These are phyloP conservation scores for Phortica variegata DNA, from an alignment of 1,140 invertebrate genomes.

Conservation along the genomic window DNA sequence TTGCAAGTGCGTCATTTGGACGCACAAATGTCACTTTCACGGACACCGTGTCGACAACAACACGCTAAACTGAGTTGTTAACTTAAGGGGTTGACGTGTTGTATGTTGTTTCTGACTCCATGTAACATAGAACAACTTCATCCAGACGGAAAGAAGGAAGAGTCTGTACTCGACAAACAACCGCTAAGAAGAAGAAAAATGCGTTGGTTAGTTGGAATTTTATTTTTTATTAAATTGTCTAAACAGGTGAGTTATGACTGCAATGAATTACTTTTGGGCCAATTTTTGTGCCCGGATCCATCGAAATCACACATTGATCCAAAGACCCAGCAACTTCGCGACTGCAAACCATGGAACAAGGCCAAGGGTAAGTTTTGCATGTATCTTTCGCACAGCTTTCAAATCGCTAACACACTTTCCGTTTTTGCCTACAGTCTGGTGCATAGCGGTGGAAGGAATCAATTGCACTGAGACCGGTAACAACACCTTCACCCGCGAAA, in stretches of 20 bases:
- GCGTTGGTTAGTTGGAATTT: constrained; percentile 17
- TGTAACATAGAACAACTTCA: too few species aligned
- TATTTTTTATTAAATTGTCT: constrained; percentile 24
- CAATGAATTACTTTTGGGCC: constrained; percentile 74
- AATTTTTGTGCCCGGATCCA: constrained; percentile 84
- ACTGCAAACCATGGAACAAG: constrained; percentile 77
- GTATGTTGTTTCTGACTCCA: too few species aligned
- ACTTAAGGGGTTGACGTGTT: too few species aligned
- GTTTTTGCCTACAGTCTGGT: constrained; percentile 69
- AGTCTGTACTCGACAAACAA: background rate
- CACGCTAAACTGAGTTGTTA: too few species aligned
- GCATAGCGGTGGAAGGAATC: constrained; percentile 79
- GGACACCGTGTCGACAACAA: too few species aligned
- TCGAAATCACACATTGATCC: constrained; percentile 78
- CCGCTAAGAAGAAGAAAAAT: constrained; percentile 13
- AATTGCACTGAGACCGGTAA: constrained; percentile 78
- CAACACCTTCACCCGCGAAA: constrained; percentile 76
- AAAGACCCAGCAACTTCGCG: constrained; percentile 83
- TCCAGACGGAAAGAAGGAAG: background rate
- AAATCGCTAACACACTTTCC: too few species aligned
- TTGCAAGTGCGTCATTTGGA: too few species aligned
- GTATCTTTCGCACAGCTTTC: too few species aligned
- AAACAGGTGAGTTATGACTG: constrained; percentile 61
- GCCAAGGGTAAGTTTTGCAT: constrained; percentile 66
- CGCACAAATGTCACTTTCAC: too few species aligned